Percentiles rank a stretch among this genome's conserved stretches.
Evolutionary conservation across 2,888 invertebrate genomes (phyloP).

Genomic region (Gonocerus acuteangulatus): DNA sequence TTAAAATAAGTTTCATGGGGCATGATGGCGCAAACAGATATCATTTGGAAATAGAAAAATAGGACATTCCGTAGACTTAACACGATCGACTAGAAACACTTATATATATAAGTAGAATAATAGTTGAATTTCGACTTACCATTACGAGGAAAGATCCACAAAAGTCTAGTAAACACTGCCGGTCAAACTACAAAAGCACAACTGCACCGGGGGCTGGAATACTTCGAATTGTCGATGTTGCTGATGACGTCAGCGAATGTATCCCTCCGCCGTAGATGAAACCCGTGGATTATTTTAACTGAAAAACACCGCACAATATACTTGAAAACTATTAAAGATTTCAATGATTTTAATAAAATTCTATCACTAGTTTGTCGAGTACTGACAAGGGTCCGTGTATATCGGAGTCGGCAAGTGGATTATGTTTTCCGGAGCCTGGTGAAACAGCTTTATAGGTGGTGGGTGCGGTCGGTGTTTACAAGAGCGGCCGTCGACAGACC

Average conservation of each 20-base stretch:
- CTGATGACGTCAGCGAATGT: constrained; percentile 37
- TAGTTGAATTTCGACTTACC: constrained; percentile 24
- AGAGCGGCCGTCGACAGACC: constrained; percentile 50
- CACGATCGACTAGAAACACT: no score
- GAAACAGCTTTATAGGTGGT: constrained; percentile 58
- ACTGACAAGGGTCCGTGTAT: neutral
- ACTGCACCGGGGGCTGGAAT: constrained; percentile 38
- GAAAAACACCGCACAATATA: constrained; percentile 5
- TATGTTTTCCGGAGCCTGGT: constrained; percentile 53
- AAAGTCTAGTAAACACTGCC: constrained; percentile 38
- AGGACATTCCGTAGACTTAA: no score
- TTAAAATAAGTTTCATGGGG: no score
- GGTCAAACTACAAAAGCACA: constrained; percentile 37
- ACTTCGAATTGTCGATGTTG: constrained; percentile 37
- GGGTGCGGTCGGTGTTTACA: constrained; percentile 67
- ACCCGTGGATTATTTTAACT: constrained; percentile 5
- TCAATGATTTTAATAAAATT: neutral
- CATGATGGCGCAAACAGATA: constrained; percentile 17
- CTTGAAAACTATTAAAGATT: neutral
- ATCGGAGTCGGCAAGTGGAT: constrained; percentile 39
- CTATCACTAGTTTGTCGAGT: neutral
- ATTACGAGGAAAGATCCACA: constrained; percentile 31
- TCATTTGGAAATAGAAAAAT: no score
- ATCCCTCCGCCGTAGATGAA: constrained; percentile 35
- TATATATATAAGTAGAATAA: no score